Conservation (phyloP, 1,140 invertebrate species). For the Rhopalosiphum padi region DNA sequence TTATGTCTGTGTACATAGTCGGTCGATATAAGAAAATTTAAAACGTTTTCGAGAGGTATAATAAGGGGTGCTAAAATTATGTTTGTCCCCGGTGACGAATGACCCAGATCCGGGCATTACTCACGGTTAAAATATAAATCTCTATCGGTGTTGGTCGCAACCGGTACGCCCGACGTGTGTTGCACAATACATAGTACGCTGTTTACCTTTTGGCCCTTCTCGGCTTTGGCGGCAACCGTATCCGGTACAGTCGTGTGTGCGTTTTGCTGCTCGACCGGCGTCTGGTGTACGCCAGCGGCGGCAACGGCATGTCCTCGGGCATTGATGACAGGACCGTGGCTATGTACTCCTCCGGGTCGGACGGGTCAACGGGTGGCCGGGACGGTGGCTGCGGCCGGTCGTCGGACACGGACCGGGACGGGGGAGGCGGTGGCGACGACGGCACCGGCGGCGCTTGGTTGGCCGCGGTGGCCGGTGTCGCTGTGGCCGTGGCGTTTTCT, state of each 20-base stretch:
- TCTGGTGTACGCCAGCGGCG: conserved; percentile 53
- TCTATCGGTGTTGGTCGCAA: no score
- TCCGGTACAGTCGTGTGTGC: conserved; percentile 61
- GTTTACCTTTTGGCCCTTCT: conserved; percentile 61
- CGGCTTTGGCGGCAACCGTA: conserved; percentile 61
- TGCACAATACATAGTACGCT: background rate
- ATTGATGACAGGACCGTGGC: conserved; percentile 37
- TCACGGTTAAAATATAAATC: no score
- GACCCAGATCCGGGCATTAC: background rate
- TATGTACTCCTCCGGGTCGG: background rate
- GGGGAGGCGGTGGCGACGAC: background rate
- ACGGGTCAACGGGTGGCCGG: background rate
- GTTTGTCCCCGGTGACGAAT: background rate
- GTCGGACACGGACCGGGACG: background rate
- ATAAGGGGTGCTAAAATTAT: background rate
- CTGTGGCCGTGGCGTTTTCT: background rate
- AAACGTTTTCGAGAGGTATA: background rate
- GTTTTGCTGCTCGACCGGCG: conserved; percentile 61
- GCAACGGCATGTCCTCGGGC: conserved; percentile 51
- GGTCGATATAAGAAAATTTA: background rate
- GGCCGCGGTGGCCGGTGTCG: background rate
- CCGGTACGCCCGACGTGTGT: no score
- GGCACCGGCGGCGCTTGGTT: background rate
- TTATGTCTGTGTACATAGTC: background rate
- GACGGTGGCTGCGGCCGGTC: background rate